phyloP scores from a whole-genome alignment of 1,140 invertebrate species.

The Drosophila melanogaster region Release_6_plus_ISO1_MT NC_004354.4:20643001-20643500 shows the following conservation, averaged over 20 bases:
- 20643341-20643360: slow-evolving; percentile 24
- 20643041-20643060: slow-evolving; percentile 7
- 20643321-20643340: neutral
- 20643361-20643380: slow-evolving; percentile 59
- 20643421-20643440: slow-evolving; percentile 5
- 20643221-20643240: too few species aligned
- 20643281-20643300: too few species aligned
- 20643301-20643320: too few species aligned
- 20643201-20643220: too few species aligned
- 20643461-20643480: slow-evolving; percentile 3
- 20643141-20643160: too few species aligned
- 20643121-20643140: neutral
- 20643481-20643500: slow-evolving; percentile 9
- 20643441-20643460: slow-evolving; percentile 33
- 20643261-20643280: too few species aligned
- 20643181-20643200: too few species aligned
- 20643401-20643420: slow-evolving; percentile 56
- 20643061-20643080: slow-evolving; percentile 8
- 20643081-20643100: neutral
- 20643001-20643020: slow-evolving; percentile 22
- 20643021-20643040: slow-evolving; percentile 10
- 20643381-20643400: slow-evolving; percentile 74
- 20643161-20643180: too few species aligned
- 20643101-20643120: neutral
- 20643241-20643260: too few species aligned